Percentiles rank a stretch among this genome's conserved stretches.
These are phyloP conservation scores for Heliothis virescens DNA, from an alignment of 1,140 invertebrate genomes.

Conservation along the genomic window DNA sequence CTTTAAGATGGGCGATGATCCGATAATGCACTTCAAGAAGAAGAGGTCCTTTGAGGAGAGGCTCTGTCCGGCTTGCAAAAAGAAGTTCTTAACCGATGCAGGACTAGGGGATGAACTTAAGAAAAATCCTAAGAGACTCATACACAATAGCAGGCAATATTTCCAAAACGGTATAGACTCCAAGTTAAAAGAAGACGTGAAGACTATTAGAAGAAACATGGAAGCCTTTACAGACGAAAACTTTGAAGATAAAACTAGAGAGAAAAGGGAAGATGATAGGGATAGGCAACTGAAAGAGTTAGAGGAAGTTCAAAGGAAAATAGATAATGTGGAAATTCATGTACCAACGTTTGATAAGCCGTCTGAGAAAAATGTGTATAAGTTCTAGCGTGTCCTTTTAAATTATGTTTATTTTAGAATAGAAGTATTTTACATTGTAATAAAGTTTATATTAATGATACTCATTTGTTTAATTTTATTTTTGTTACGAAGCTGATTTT, in stretches of 20 bases:
- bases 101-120: conserved; percentile 12
- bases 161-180: conserved; percentile 41
- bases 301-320: conserved; percentile 27
- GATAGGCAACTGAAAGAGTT: conserved; percentile 34
- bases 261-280: conserved; percentile 6
- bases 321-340: conserved; percentile 20
- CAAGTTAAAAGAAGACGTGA: neutral
- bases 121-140: conserved; percentile 29
- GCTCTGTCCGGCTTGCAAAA: conserved; percentile 40
- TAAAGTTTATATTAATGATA: neutral
- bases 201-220: neutral
- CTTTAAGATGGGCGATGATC: neutral
- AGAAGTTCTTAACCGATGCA: neutral
- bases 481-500: neutral
- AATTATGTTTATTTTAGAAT: conserved; percentile 15
- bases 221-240: neutral
- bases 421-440: conserved; percentile 15
- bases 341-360: neutral
- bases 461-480: neutral
- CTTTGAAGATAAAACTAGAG: neutral
- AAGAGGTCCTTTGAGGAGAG: conserved; percentile 54
- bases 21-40: conserved; percentile 6
- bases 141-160: conserved; percentile 59
- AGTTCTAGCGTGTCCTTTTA: conserved; percentile 5
- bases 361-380: neutral